Evolutionary conservation across 2,113 vertebrate species (phyloP).

Genomic region (Murina feae): DNA sequence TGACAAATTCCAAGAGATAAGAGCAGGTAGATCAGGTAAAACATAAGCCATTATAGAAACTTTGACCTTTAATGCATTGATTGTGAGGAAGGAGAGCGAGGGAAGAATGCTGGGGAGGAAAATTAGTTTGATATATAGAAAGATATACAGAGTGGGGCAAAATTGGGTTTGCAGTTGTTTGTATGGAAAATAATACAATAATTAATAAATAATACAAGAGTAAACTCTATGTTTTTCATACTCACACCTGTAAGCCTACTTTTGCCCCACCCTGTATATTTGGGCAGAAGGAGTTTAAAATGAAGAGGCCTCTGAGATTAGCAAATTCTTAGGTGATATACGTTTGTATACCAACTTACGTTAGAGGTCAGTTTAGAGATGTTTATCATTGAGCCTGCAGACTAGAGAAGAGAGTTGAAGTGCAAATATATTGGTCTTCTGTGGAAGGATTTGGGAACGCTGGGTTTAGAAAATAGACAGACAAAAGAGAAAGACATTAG

Average conservation of each 20-base stretch:
- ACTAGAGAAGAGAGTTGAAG: not conserved
- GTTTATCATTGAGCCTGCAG: not conserved
- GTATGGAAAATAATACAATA: not conserved
- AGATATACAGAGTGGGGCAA: too few relatives aligned
- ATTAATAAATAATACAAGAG: not conserved
- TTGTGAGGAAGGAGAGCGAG: too few relatives aligned
- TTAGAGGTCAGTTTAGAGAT: not conserved
- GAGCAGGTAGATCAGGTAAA: too few relatives aligned
- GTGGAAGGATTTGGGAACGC: not conserved
- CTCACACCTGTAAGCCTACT: not conserved
- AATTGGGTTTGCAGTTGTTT: too few relatives aligned
- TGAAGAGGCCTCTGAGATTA: not conserved
- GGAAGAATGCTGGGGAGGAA: too few relatives aligned
- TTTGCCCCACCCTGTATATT: not conserved
- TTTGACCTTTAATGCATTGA: too few relatives aligned
- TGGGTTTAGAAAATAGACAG: not conserved
- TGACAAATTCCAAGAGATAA: too few relatives aligned
- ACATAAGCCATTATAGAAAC: too few relatives aligned
- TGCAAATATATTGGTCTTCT: not conserved
- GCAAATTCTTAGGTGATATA: not conserved
- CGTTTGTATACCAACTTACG: not conserved
- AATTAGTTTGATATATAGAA: too few relatives aligned
- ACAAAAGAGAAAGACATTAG: not conserved
- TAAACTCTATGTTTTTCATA: not conserved
- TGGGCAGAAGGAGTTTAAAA: too few relatives aligned